Evolutionary conservation across 2,888 invertebrate species (phyloP).

Genomic region (Stratiomys singularior): DNA sequence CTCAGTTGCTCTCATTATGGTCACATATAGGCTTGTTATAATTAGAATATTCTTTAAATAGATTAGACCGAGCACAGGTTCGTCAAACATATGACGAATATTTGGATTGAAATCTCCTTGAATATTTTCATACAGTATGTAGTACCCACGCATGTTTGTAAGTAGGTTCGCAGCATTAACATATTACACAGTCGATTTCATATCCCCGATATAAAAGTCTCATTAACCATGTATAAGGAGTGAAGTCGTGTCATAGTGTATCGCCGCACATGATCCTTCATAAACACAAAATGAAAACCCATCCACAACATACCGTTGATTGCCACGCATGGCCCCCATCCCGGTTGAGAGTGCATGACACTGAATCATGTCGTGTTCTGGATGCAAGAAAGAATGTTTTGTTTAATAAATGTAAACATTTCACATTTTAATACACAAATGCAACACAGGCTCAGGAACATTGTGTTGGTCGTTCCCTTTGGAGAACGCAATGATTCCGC

Average conservation of each 20-base stretch:
- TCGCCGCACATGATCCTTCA: too few relatives aligned
- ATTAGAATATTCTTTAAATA: constrained; percentile 10
- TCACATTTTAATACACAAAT: neutral
- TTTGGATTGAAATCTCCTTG: neutral
- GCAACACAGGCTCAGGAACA: neutral
- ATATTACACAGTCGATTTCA: constrained; percentile 11
- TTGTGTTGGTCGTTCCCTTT: neutral
- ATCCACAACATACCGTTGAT: neutral
- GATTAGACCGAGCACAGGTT: neutral
- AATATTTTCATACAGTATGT: neutral
- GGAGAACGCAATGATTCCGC: too few relatives aligned
- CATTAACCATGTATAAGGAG: neutral
- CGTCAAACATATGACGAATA: neutral
- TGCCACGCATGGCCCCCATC: neutral
- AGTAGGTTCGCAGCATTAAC: neutral
- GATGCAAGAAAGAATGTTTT: neutral
- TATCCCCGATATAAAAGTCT: neutral
- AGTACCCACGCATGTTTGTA: too few relatives aligned
- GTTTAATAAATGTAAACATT: constrained; percentile 30
- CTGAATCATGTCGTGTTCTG: neutral
- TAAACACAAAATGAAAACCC: too few relatives aligned
- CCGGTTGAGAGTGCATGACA: neutral
- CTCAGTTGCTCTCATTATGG: too few relatives aligned
- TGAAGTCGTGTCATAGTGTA: too few relatives aligned
- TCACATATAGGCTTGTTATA: neutral